Percentiles rank a stretch among this genome's conserved stretches.
Evolutionary conservation across 2,113 vertebrate genomes (phyloP).

Genomic region (Notechis scutatus): DNA sequence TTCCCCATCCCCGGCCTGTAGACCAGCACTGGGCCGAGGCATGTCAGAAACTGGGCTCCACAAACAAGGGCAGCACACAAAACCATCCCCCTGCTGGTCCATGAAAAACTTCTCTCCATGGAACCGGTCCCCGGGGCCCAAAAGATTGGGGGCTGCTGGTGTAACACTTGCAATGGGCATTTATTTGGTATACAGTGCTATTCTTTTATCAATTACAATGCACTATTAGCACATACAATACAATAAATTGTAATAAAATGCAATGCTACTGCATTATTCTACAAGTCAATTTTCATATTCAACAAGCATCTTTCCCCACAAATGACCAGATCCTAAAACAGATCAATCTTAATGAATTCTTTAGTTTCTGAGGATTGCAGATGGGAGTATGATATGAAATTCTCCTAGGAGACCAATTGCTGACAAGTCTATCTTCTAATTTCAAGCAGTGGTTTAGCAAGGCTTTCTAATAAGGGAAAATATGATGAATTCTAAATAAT

Average conservation of each 20-base stretch:
- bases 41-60: no score
- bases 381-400: not conserved
- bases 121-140: no score
- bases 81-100: no score
- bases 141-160: no score
- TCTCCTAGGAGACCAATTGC: not conserved
- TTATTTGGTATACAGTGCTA: not conserved
- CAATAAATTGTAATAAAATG: not conserved
- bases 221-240: not conserved
- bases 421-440: not conserved
- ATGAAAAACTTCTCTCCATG: no score
- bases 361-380: not conserved
- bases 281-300: not conserved
- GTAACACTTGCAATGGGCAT: not conserved
- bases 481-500: not conserved
- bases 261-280: not conserved
- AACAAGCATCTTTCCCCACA: not conserved
- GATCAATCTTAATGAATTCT: not conserved
- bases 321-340: not conserved
- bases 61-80: no score
- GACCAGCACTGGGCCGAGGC: no score
- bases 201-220: not conserved
- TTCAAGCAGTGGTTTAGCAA: not conserved
- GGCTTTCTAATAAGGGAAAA: not conserved
- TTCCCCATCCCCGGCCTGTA: no score